Evolutionary conservation across 2,797 vertebrate species (phyloP).

Genomic region (Ibycter americanus): DNA sequence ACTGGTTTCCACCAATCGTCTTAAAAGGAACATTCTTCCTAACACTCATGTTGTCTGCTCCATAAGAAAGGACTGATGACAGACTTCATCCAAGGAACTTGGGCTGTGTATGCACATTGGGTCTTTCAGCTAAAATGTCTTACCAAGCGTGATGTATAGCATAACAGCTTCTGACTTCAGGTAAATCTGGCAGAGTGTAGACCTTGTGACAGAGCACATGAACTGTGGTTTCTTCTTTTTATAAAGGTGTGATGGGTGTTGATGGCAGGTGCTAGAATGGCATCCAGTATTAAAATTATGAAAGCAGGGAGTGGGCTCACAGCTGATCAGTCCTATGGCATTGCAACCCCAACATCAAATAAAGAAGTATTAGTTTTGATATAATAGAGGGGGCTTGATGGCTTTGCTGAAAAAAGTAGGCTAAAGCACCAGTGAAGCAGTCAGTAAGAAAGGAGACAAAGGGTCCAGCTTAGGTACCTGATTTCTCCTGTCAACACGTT

Average conservation of each 20-base stretch:
- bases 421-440: neutral
- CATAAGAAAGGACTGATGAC: neutral
- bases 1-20: neutral
- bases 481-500: neutral
- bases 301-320: neutral
- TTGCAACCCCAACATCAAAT: neutral
- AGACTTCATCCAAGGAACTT: neutral
- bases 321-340: neutral
- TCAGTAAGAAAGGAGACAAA: neutral
- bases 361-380: neutral
- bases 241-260: neutral
- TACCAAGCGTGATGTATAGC: neutral
- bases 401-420: neutral
- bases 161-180: neutral
- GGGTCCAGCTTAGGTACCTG: neutral
- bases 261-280: neutral
- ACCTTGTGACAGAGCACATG: neutral
- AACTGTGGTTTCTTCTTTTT: neutral
- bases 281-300: neutral
- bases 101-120: neutral
- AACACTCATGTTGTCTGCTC: neutral
- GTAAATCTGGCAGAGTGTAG: neutral
- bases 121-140: neutral
- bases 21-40: neutral
- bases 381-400: neutral